phyloP scores from a whole-genome alignment of 2,113 vertebrate genomes.

The Xiphorhynchus elegans region DNA sequence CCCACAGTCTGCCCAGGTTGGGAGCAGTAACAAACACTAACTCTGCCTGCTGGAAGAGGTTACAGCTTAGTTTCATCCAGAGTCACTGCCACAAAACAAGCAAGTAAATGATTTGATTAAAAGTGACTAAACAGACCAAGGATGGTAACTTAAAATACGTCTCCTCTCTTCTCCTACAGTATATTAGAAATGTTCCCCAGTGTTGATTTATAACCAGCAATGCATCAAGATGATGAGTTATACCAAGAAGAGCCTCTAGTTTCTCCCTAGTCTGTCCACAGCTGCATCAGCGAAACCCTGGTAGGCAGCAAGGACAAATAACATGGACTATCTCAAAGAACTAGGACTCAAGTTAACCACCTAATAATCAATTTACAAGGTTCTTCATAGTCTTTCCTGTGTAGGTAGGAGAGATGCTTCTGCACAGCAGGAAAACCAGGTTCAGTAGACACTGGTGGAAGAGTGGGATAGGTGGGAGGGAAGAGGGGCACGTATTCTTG shows the following conservation, averaged over 20 bases:
- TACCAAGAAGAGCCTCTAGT: neutral
- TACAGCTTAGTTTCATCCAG: fast-evolving
- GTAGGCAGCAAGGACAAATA: neutral
- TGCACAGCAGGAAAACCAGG: neutral
- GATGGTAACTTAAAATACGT: fast-evolving
- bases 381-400: neutral
- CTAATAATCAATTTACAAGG: neutral
- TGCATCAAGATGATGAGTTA: neutral
- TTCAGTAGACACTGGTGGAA: neutral
- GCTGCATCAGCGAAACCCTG: neutral
- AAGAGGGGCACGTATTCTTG: neutral
- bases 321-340: neutral
- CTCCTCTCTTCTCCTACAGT: fast-evolving
- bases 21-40: fast-evolving
- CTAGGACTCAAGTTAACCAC: neutral
- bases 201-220: neutral
- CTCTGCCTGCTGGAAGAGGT: fast-evolving
- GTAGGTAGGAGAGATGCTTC: neutral
- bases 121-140: neutral
- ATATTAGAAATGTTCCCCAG: fast-evolving
- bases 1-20: fast-evolving
- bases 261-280: neutral
- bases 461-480: neutral
- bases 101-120: neutral
- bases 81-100: neutral